phyloP scores from a whole-genome alignment of 1,140 invertebrate species.

The Myzus persicae region DNA sequence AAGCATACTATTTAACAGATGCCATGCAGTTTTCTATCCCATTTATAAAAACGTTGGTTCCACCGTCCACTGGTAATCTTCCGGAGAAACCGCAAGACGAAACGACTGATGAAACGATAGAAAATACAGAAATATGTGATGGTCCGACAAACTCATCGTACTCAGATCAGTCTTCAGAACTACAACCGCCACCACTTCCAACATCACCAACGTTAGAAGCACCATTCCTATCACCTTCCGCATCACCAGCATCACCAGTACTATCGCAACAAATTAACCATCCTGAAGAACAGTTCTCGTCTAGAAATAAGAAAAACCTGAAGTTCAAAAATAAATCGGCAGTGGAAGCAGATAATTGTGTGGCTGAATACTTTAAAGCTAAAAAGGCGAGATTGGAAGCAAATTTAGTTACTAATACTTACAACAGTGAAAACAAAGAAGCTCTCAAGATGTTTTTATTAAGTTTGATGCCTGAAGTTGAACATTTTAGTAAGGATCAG shows the following conservation, averaged over 20 bases:
- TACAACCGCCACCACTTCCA: constrained; percentile 41
- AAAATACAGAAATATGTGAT: constrained; percentile 39
- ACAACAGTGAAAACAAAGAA: constrained; percentile 59
- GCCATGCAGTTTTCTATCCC: constrained; percentile 36
- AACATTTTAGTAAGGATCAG: constrained; percentile 62
- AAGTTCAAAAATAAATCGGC: constrained; percentile 59
- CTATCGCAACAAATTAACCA: constrained; percentile 36
- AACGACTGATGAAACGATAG: constrained; percentile 23
- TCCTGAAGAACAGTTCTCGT: constrained; percentile 47
- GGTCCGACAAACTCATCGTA: constrained; percentile 32
- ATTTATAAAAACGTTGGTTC: constrained; percentile 42
- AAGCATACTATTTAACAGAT: constrained; percentile 38
- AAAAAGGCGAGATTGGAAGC: constrained; percentile 59
- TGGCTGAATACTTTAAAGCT: constrained; percentile 62
- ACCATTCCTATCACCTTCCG: constrained; percentile 42
- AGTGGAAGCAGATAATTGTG: constrained; percentile 60
- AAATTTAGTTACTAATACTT: constrained; percentile 52
- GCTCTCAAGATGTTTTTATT: constrained; percentile 62
- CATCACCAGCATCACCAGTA: constrained; percentile 18
- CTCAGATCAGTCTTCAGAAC: constrained; percentile 39
- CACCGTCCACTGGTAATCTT: constrained; percentile 12
- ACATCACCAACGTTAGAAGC: neutral
- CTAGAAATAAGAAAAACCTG: constrained; percentile 53
- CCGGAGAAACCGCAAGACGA: constrained; percentile 9
- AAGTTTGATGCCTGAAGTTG: constrained; percentile 62